Evolutionary conservation across 2,888 invertebrate species (phyloP).

Genomic region (Dasypogon diadema): DNA sequence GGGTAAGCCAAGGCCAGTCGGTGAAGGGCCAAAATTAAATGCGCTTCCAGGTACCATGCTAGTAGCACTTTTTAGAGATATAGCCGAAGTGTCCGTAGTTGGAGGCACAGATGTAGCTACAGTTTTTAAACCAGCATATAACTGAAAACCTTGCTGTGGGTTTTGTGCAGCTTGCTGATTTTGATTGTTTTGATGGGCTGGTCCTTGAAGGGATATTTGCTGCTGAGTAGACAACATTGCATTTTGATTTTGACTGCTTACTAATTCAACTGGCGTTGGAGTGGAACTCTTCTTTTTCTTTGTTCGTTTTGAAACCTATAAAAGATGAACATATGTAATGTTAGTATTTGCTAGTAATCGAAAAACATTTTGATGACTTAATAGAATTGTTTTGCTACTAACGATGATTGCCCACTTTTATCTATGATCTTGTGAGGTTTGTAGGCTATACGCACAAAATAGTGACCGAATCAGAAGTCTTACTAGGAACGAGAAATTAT

Average conservation of each 20-base stretch:
- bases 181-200: constrained; percentile 61
- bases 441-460: no score
- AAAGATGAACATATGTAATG: no score
- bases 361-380: no score
- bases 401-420: no score
- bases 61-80: constrained; percentile 75
- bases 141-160: constrained; percentile 71
- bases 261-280: constrained; percentile 37
- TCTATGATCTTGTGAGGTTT: no score
- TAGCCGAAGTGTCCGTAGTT: constrained; percentile 67
- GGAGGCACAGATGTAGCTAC: constrained; percentile 58
- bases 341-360: no score
- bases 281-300: constrained; percentile 43
- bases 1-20: constrained; percentile 71
- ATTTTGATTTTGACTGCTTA: constrained; percentile 53
- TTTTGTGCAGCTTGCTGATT: constrained; percentile 58
- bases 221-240: constrained; percentile 64
- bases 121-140: constrained; percentile 72
- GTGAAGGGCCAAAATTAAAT: constrained; percentile 83
- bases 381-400: no score
- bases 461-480: no score
- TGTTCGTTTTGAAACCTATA: constrained; percentile 32
- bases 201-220: constrained; percentile 58
- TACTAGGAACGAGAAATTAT: no score
- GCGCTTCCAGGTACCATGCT: constrained; percentile 85